Conservation (phyloP, 2,797 vertebrate species). For the Lemur catta region DNA sequence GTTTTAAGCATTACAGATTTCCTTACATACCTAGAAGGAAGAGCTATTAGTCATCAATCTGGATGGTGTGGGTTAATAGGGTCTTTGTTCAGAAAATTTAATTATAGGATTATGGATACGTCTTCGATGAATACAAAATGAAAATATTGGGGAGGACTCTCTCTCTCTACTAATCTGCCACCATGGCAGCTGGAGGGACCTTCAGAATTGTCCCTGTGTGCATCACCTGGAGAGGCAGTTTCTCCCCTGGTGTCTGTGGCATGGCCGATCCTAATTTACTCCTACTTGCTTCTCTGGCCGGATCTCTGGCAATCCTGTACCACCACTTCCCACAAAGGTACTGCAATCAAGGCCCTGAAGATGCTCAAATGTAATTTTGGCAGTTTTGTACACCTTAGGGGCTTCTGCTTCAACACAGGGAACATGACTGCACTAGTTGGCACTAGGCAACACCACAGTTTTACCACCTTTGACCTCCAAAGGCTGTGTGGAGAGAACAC, state of each 20-base stretch:
- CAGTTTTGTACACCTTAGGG: background rate
- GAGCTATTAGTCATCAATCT: slow-evolving; percentile 49
- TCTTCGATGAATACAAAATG: slow-evolving; percentile 35
- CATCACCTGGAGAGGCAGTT: background rate
- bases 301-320: background rate
- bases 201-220: background rate
- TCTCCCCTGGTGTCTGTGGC: background rate
- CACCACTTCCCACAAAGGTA: background rate
- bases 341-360: background rate
- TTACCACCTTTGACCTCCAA: slow-evolving; percentile 39
- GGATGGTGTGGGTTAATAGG: slow-evolving; percentile 29
- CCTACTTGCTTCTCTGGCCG: slow-evolving; percentile 9
- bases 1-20: slow-evolving; percentile 40
- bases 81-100: slow-evolving; percentile 66
- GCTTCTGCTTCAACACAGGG: background rate
- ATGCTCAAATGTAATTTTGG: background rate
- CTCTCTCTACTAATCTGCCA: slow-evolving; percentile 16
- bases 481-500: slow-evolving; percentile 31
- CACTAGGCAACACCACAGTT: background rate
- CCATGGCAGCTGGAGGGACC: background rate
- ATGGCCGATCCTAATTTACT: background rate
- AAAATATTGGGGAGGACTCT: background rate
- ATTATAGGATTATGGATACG: slow-evolving; percentile 54
- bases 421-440: background rate
- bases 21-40: slow-evolving; percentile 33